A percentile compares a stretch with the other conserved stretches of the same genome.
Conservation (phyloP, 2,113 vertebrate species). For the Silurus glanis region DNA sequence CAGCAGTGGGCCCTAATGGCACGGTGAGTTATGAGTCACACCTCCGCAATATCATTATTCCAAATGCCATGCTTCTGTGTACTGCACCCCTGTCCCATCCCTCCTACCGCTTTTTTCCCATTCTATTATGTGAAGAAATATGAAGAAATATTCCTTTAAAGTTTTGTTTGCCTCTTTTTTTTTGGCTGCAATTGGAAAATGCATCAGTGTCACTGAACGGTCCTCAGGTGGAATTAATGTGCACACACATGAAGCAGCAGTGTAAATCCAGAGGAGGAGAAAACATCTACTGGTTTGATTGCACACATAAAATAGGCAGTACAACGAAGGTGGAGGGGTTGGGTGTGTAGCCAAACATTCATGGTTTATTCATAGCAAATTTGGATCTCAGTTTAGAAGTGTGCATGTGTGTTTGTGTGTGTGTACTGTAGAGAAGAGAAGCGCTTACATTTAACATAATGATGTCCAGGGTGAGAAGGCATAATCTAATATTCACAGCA, state of each 20-base stretch:
- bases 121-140: constrained; percentile 9
- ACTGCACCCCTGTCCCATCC: neutral
- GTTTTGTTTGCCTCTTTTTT: constrained; percentile 46
- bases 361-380: constrained; percentile 23
- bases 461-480: neutral
- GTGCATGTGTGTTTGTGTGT: neutral
- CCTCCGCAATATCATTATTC: constrained; percentile 50
- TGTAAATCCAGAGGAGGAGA: constrained; percentile 32
- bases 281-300: neutral
- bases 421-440: neutral
- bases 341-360: neutral
- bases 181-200: constrained; percentile 41
- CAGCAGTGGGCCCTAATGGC: constrained; percentile 14
- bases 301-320: neutral
- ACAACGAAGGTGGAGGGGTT: neutral
- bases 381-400: neutral
- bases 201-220: constrained; percentile 37
- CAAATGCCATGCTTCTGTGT: constrained; percentile 48
- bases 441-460: neutral
- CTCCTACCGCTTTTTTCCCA: too few species aligned
- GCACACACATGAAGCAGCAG: constrained; percentile 21
- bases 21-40: constrained; percentile 45
- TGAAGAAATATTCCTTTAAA: constrained; percentile 43
- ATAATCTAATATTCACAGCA: neutral
- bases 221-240: constrained; percentile 45